Base-by-base conservation (phyloP, 2,113 vertebrate genomes). In the Campylomormyrus numenius region DNA sequence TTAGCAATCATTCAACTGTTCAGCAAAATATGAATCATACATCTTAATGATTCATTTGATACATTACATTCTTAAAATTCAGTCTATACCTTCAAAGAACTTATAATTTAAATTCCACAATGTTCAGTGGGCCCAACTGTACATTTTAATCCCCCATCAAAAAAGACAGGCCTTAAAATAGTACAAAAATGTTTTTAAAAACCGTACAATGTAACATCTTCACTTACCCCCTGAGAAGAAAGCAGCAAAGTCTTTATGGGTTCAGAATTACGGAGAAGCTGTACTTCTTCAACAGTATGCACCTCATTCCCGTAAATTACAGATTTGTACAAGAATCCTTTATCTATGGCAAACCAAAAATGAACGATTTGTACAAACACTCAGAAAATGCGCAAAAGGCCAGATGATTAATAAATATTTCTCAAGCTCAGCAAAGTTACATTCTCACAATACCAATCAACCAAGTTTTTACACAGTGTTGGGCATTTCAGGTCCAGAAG, bases 281-380 rank as follows among this genome's bases (percentile, higher is more conserved):
- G 97, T 1, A 97, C 96, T 94, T 99, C 98, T 94, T 99, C 98
- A 77, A 99, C 96, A 86, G 97, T 96, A 56, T 98, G 98, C 89
- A 98, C 96, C 0, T 96, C 95, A 2, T 93, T 95, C 66, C 96
- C 95, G 13, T 96, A 96, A 92, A 96, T 95, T 92, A 99, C 95
- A 0, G 97, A 97, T 93, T 99, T 99, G 91, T 99, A 98, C 91
- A 99, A 92, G 45, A 97, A 93, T 5, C 98, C 98, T 91, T 89
- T 96, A 95, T 99, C 98, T 99, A 93, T n/a, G 87, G 90, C 8
- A 48, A 2, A 17, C 3, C 9, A 70, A 70, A 70, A 70, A 31
- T 13, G n/a, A 70, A 0, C 10, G 27, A 70, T 70, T 11, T 31
- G 4, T 74, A 49, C 7, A 83, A 39, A 39, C 13, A 9, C 19